Evolutionary conservation across 2,797 vertebrate genomes (phyloP).

Genomic region (Nyctibius grandis): DNA sequence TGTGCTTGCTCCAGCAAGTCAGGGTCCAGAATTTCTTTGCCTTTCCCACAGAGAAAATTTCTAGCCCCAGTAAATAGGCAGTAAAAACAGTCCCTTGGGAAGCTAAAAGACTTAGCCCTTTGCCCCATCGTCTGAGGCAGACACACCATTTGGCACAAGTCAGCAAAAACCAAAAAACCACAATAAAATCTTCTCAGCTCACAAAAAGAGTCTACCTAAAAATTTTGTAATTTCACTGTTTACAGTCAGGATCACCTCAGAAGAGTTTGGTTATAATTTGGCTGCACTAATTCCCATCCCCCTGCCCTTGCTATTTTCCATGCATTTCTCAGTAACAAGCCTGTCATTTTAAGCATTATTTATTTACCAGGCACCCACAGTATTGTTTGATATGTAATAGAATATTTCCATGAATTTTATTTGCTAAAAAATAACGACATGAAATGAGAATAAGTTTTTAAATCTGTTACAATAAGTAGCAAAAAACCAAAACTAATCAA

Average conservation of each 20-base stretch:
- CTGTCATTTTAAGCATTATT: conserved; percentile 28
- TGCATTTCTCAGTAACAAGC: conserved; percentile 3
- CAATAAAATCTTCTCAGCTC: background rate
- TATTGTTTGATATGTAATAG: background rate
- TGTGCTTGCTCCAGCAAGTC: background rate
- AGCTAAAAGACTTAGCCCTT: background rate
- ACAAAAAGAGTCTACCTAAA: background rate
- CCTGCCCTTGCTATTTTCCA: background rate
- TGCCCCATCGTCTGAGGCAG: background rate
- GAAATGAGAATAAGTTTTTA: conserved; percentile 1
- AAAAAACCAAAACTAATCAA: background rate
- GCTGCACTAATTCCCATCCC: background rate
- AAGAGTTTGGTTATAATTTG: background rate
- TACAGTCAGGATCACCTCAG: background rate
- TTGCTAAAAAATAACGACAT: conserved; percentile 17
- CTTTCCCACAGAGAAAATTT: background rate
- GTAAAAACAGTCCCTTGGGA: background rate
- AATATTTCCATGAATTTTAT: conserved; percentile 7
- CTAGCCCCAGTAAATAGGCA: background rate
- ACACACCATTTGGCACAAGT: background rate
- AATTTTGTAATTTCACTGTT: background rate
- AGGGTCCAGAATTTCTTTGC: background rate
- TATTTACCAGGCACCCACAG: background rate
- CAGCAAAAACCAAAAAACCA: background rate
- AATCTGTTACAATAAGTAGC: background rate